A percentile compares a stretch with the other conserved stretches of the same genome.
These are phyloP conservation scores for Barnardius zonarius DNA, from an alignment of 2,113 vertebrate species.

Conservation along the genomic window DNA sequence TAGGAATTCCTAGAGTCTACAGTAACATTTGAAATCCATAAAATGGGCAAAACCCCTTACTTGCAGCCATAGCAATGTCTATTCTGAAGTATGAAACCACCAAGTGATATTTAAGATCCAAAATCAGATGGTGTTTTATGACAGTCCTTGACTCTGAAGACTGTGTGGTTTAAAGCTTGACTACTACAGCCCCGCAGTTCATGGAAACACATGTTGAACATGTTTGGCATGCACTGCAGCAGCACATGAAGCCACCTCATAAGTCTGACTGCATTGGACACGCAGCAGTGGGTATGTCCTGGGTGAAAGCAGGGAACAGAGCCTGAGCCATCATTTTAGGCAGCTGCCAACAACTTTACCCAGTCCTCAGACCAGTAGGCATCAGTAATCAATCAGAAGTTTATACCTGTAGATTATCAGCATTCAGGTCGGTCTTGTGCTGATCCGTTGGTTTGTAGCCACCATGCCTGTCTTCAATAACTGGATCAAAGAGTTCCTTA, in stretches of 20 bases:
- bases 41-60: neutral
- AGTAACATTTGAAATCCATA: neutral
- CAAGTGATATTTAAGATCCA: neutral
- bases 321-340: neutral
- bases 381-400: neutral
- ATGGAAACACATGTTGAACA: neutral
- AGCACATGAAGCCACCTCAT: neutral
- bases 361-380: neutral
- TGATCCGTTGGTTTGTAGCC: constrained; percentile 94
- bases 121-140: neutral
- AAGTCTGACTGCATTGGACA: neutral
- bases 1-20: neutral
- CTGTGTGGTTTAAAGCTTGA: neutral
- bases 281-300: neutral
- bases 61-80: neutral
- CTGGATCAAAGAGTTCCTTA: constrained; percentile 91
- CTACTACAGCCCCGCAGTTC: neutral
- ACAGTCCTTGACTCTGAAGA: neutral
- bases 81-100: neutral
- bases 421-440: constrained; percentile 94
- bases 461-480: constrained; percentile 91
- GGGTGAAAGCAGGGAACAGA: neutral
- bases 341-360: neutral
- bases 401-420: constrained; percentile 85
- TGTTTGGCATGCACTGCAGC: accelerated